Evolutionary conservation across 2,888 invertebrate genomes (phyloP), one percentile per base, ranked within the genome.

Genomic region (Eulithis prunata): DNA sequence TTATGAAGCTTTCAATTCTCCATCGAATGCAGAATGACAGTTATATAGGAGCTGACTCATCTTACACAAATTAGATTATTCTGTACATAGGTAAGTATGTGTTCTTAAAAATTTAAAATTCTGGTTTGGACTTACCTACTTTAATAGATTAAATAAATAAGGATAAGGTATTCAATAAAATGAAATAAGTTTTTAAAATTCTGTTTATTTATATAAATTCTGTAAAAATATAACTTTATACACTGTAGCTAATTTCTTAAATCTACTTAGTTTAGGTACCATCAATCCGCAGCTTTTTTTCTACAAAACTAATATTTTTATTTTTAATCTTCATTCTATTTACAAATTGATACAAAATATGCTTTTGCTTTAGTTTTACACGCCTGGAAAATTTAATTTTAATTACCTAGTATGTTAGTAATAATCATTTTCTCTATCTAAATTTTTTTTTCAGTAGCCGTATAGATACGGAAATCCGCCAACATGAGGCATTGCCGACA

Each of bases 391-490:
- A 21, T 21, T 21, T 2, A 21, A 21, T 21, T 21, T 21, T 21
- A 21, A 21, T 21, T 21, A 21, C 2, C 21, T 21, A 21, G 1
- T 21, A 21, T 21, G 10, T 11, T 5, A 3, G 0, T 7, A 41
- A 21, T 21, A 21, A 21, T 49, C 14, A 4, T 49, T 49, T 21
- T 6, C 10, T 38, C 53, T 38, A 54, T 7, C 36, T 51, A 51
- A 51, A 11, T 45, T 13, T 4, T 36, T 11, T 36, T 14, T 14
- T 90, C 83, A 95, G 78, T 94, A 95, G 8, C 94, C 94, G 71
- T 95, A 95, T 2, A 95, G 75, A 78, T 94, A 95, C 0, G 93
- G 92, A 55, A 89, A 93, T 0, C 86, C 85, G 4, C 77, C 76
- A 8, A 89, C 82, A 69, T 90, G 90, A 0, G 89, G 87, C 3